Conservation (phyloP, 2,113 vertebrate genomes). For the Labeo rohita region DNA sequence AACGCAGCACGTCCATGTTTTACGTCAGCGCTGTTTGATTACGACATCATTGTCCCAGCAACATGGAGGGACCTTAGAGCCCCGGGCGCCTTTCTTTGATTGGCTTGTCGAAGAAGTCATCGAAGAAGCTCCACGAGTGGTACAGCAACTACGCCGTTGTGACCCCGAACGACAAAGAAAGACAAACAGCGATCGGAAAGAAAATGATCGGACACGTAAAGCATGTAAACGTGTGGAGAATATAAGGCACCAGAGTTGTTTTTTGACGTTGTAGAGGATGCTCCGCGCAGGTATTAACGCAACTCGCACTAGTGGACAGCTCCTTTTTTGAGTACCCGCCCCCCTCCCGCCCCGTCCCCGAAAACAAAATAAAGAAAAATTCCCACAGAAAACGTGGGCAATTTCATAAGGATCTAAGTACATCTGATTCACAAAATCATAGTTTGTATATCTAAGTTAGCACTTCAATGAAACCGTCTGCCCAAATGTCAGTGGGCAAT, state of each 20-base stretch:
- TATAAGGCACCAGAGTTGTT: slow-evolving; percentile 84
- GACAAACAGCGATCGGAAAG: slow-evolving; percentile 69
- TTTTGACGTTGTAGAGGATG: slow-evolving; percentile 78
- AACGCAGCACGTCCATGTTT: slow-evolving; percentile 52
- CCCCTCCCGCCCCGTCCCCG: slow-evolving; percentile 48
- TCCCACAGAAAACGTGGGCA: slow-evolving; percentile 84
- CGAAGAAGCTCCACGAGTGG: slow-evolving; percentile 54
- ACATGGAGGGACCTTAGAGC: neutral
- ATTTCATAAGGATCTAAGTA: slow-evolving; percentile 78
- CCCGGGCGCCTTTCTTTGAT: slow-evolving; percentile 58
- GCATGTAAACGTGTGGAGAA: slow-evolving; percentile 83
- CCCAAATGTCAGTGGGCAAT: slow-evolving; percentile 71
- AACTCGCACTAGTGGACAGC: slow-evolving; percentile 68
- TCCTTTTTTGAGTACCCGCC: slow-evolving; percentile 58
- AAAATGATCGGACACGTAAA: slow-evolving; percentile 75
- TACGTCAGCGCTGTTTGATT: slow-evolving; percentile 58
- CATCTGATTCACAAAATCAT: slow-evolving; percentile 88
- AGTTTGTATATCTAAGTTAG: slow-evolving; percentile 82
- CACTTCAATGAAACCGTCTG: slow-evolving; percentile 73
- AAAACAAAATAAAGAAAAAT: slow-evolving; percentile 64
- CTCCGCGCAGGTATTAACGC: slow-evolving; percentile 60
- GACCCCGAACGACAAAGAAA: slow-evolving; percentile 64
- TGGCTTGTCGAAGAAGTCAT: slow-evolving; percentile 56
- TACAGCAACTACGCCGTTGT: slow-evolving; percentile 41
- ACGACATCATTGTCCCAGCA: slow-evolving; percentile 9